phyloP scores from a whole-genome alignment of 1,140 invertebrate genomes.

The Musca vetustissima region DNA sequence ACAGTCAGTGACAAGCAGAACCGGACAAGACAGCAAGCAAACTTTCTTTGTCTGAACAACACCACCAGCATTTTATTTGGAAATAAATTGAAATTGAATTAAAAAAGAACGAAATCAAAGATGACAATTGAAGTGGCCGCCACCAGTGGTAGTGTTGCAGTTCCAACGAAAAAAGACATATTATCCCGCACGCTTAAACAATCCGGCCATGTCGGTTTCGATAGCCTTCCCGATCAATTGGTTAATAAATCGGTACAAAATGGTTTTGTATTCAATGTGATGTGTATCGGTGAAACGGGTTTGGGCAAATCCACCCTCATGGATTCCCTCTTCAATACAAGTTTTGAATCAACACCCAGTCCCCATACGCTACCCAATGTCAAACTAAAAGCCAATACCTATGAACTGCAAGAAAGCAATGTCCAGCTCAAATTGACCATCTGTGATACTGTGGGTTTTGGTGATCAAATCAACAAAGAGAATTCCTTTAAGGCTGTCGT shows the following conservation, averaged over 20 bases:
- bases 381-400: conserved; percentile 94
- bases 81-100: too few species aligned
- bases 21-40: background rate
- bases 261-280: conserved; percentile 97
- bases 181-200: conserved; percentile 81
- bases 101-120: background rate
- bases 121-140: background rate
- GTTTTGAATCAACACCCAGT: conserved; percentile 90
- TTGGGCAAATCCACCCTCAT: conserved; percentile 98
- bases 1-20: background rate
- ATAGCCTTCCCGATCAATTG: conserved; percentile 96
- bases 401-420: conserved; percentile 96
- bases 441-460: conserved; percentile 97
- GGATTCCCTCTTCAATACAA: conserved; percentile 98
- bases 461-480: conserved; percentile 99
- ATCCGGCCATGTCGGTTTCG: conserved; percentile 96
- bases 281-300: conserved; percentile 97
- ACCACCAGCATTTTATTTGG: background rate
- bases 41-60: background rate
- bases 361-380: conserved; percentile 90
- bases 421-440: conserved; percentile 95
- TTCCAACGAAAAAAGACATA: conserved; percentile 55
- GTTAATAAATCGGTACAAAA: conserved; percentile 97
- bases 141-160: background rate
- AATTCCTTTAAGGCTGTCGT: conserved; percentile 98